phyloP scores from a whole-genome alignment of 2,113 vertebrate species.

The Caranx ignobilis region DNA sequence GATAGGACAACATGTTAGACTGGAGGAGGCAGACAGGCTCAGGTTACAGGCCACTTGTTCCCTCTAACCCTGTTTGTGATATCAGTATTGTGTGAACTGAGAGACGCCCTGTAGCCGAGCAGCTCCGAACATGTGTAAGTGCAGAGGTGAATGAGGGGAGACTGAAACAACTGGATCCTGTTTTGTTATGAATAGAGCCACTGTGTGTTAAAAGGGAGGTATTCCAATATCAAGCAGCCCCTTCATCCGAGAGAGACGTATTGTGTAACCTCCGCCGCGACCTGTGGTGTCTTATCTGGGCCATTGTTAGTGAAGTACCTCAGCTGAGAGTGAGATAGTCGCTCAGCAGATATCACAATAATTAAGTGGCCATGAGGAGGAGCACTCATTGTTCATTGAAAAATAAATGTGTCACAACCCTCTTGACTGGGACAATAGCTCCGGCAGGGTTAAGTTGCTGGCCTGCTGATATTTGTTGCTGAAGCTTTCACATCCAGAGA shows the following conservation, averaged over 20 bases:
- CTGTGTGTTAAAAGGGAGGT: slow-evolving; percentile 41
- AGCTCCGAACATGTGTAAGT: slow-evolving; percentile 39
- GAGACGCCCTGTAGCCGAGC: slow-evolving; percentile 54
- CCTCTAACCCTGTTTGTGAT: slow-evolving; percentile 63
- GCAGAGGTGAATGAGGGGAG: slow-evolving; percentile 45
- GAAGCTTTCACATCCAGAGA: slow-evolving; percentile 26
- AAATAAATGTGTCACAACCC: slow-evolving; percentile 25
- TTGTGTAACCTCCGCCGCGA: slow-evolving; percentile 34
- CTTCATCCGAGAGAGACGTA: slow-evolving; percentile 29
- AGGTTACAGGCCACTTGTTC: slow-evolving; percentile 67
- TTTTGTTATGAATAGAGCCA: slow-evolving; percentile 60
- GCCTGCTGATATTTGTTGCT: slow-evolving; percentile 19
- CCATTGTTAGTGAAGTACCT: slow-evolving; percentile 53
- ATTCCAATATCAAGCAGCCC: slow-evolving; percentile 37
- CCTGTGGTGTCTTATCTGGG: slow-evolving; percentile 40
- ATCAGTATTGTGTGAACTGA: slow-evolving; percentile 49
- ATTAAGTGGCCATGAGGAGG: slow-evolving; percentile 52
- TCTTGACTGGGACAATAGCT: neutral
- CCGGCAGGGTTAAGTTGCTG: neutral
- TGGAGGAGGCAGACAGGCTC: slow-evolving; percentile 54
- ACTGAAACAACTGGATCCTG: slow-evolving; percentile 37
- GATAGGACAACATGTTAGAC: slow-evolving; percentile 66
- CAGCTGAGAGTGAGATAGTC: slow-evolving; percentile 6
- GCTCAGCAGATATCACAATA: slow-evolving; percentile 33
- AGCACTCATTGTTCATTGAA: slow-evolving; percentile 37